Conservation (phyloP, 2,888 invertebrate species). For the Ochropacha duplaris region DNA sequence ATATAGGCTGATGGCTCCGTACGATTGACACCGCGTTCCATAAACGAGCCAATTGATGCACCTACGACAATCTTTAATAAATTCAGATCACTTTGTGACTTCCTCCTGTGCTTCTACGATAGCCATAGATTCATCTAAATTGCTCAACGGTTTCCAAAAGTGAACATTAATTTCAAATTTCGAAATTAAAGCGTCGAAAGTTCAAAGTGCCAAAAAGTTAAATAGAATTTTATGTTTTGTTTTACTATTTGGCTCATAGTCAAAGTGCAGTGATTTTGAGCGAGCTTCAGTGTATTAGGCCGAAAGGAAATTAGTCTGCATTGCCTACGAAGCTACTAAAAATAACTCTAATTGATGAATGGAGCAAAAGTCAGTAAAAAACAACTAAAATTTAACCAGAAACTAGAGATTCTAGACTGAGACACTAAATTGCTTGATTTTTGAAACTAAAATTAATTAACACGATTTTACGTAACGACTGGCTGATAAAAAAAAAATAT, state of each 20-base stretch:
- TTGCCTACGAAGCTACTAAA: not conserved
- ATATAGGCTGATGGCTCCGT: slow-evolving; percentile 22
- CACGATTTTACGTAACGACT: not conserved
- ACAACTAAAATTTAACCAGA: too few species aligned
- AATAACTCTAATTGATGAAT: too few species aligned
- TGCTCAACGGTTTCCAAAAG: slow-evolving; percentile 8
- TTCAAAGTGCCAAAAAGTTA: not conserved
- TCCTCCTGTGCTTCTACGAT: too few species aligned
- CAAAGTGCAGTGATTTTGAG: not conserved
- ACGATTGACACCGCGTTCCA: slow-evolving; percentile 34
- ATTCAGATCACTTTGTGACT: slow-evolving; percentile 42
- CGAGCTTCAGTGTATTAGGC: not conserved
- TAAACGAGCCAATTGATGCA: slow-evolving; percentile 41
- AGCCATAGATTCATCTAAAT: slow-evolving; percentile 11
- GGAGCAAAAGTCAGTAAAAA: too few species aligned
- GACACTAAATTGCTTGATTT: not conserved
- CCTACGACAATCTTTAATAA: slow-evolving; percentile 27
- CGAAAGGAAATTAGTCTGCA: not conserved
- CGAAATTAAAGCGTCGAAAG: not conserved
- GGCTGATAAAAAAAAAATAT: not conserved
- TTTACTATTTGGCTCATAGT: not conserved
- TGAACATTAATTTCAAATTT: not conserved
- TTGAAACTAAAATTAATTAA: not conserved
- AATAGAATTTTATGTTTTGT: not conserved
- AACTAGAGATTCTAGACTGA: too few species aligned